Percentiles rank a stretch among this genome's conserved stretches.
Conservation (phyloP, 1,140 invertebrate species). For the Alviniconcha marisindica region DNA sequence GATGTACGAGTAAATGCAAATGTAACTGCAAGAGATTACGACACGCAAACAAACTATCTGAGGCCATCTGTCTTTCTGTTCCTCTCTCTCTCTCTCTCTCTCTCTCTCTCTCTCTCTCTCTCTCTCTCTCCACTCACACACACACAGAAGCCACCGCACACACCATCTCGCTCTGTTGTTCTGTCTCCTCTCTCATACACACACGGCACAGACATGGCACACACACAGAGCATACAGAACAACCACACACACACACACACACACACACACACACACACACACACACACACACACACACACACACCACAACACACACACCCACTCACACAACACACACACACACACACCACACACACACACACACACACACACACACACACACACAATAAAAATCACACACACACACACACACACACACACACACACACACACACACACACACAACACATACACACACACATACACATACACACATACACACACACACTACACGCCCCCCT, state of each 20-base stretch:
- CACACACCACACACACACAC: not conserved
- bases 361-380: not conserved
- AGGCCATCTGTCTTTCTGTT: too few relatives aligned
- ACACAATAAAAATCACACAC: too few relatives aligned
- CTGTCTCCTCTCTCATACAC: too few relatives aligned
- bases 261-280: not conserved
- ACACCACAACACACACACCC: not conserved
- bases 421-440: not conserved
- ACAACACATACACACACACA: not conserved
- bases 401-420: slow-evolving; percentile 12
- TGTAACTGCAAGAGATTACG: too few relatives aligned
- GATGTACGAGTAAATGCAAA: too few relatives aligned
- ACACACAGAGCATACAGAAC: not conserved
- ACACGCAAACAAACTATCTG: too few relatives aligned
- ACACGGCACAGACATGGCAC: too few relatives aligned
- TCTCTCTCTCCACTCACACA: too few relatives aligned
- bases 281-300: not conserved
- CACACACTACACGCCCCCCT: too few relatives aligned
- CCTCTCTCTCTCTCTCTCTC: slow-evolving; percentile 1
- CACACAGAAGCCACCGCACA: too few relatives aligned
- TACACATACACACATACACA: not conserved
- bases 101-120: not conserved
- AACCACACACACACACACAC: not conserved
- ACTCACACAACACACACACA: slow-evolving; percentile 7
- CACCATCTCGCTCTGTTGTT: too few relatives aligned